Conservation (phyloP, 1,140 invertebrate species). For the Hypothenemus hampei region DNA sequence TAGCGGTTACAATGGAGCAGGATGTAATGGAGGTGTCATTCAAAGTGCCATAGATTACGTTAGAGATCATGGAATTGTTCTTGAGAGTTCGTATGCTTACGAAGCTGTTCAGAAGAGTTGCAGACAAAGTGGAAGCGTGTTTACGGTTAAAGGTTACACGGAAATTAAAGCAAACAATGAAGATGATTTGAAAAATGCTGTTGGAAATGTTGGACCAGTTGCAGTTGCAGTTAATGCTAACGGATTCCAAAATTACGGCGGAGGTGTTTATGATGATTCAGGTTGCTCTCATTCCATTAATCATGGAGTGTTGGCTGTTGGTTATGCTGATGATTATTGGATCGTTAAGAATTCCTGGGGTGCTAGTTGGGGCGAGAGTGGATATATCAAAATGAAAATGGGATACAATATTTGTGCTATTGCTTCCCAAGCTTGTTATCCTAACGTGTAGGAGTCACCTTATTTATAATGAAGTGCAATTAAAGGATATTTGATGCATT, state of each 20-base stretch:
- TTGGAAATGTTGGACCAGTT: constrained; percentile 70
- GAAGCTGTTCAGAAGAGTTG: constrained; percentile 17
- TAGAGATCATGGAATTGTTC: constrained; percentile 49
- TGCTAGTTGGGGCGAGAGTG: constrained; percentile 73
- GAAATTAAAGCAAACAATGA: constrained; percentile 45
- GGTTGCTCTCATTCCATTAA: constrained; percentile 20
- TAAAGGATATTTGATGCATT: too few relatives aligned
- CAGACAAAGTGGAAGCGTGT: not conserved
- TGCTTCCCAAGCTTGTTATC: constrained; percentile 8
- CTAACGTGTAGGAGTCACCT: not conserved
- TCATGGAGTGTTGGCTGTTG: constrained; percentile 31
- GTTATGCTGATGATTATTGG: constrained; percentile 63
- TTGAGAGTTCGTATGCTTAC: constrained; percentile 31
- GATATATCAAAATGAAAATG: constrained; percentile 88
- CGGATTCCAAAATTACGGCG: constrained; percentile 18
- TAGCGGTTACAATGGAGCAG: constrained; percentile 9
- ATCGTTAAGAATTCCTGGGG: constrained; percentile 83
- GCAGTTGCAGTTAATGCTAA: constrained; percentile 85
- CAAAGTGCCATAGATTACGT: constrained; percentile 29
- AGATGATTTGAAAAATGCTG: constrained; percentile 9
- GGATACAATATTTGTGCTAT: constrained; percentile 29
- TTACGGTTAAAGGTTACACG: constrained; percentile 2
- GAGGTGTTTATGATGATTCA: constrained; percentile 22
- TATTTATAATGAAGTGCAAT: too few relatives aligned
- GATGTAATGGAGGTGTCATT: constrained; percentile 28